These are phyloP conservation scores for Arvicanthis niloticus DNA, from an alignment of 2,113 vertebrate genomes.

Conservation along the genomic window DNA sequence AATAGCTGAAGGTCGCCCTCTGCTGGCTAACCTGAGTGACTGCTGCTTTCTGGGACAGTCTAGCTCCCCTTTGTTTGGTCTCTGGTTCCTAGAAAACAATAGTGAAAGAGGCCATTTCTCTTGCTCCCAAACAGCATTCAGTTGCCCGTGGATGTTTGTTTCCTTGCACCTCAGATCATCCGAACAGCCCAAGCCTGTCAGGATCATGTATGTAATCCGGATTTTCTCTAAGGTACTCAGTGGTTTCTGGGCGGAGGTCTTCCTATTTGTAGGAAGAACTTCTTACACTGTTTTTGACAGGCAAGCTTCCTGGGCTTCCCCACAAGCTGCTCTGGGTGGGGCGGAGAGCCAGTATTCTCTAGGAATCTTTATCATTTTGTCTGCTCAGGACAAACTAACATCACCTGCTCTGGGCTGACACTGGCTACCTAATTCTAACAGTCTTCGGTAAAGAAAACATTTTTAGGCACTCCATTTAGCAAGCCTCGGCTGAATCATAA, in stretches of 20 bases:
- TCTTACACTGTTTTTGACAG: background rate
- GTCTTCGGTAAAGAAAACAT: background rate
- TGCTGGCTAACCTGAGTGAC: background rate
- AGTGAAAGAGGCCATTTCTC: background rate
- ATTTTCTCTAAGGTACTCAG: background rate
- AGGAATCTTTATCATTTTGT: background rate
- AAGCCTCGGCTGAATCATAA: background rate
- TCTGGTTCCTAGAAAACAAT: background rate
- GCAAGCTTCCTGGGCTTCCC: too few relatives aligned
- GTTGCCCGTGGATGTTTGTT: background rate
- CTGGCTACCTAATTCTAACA: background rate
- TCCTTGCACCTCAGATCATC: background rate
- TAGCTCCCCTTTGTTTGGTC: background rate
- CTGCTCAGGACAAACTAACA: background rate
- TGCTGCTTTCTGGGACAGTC: background rate
- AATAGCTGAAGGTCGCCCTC: background rate
- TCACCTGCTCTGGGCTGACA: background rate
- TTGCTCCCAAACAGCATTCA: background rate
- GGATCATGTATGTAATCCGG: too few relatives aligned
- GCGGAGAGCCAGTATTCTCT: background rate
- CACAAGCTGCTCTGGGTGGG: too few relatives aligned
- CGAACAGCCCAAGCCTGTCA: background rate
- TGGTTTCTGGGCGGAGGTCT: background rate
- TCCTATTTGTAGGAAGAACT: background rate
- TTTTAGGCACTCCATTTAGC: background rate